Percentiles rank a stretch among this genome's conserved stretches.
phyloP scores from a whole-genome alignment of 2,888 invertebrate species.

The Trichopria drosophilae region DNA sequence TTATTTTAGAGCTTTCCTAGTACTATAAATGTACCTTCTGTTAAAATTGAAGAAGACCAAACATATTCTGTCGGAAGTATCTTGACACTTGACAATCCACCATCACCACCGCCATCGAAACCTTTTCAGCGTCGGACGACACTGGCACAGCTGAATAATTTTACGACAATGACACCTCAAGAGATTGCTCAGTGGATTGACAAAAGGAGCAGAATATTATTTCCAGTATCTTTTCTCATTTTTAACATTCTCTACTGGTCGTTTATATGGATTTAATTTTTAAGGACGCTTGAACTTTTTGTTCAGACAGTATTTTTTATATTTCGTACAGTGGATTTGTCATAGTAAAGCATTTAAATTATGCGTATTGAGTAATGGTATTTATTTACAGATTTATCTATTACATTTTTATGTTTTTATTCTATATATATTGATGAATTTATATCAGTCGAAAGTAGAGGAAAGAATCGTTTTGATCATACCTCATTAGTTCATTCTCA shows the following conservation, averaged over 20 bases:
- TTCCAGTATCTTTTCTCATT: slow-evolving; percentile 75
- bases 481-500: too few species aligned
- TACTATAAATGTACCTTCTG: slow-evolving; percentile 68
- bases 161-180: slow-evolving; percentile 83
- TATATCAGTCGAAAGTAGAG: too few species aligned
- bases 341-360: too few species aligned
- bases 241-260: slow-evolving; percentile 83
- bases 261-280: slow-evolving; percentile 63
- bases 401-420: too few species aligned
- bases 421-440: too few species aligned
- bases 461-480: too few species aligned
- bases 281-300: too few species aligned
- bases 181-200: slow-evolving; percentile 89
- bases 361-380: too few species aligned
- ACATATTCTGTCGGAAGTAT: slow-evolving; percentile 51
- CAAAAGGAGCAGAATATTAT: slow-evolving; percentile 74
- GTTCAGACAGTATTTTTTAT: too few species aligned
- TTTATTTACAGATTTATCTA: too few species aligned
- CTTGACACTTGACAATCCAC: slow-evolving; percentile 48
- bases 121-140: slow-evolving; percentile 50
- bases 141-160: slow-evolving; percentile 51
- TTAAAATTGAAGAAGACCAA: slow-evolving; percentile 71
- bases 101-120: slow-evolving; percentile 44
- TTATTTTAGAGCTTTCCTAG: slow-evolving; percentile 67
- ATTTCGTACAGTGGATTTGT: too few species aligned